Conservation (phyloP, 2,797 vertebrate species). For the Ctenopoma multispine region DNA sequence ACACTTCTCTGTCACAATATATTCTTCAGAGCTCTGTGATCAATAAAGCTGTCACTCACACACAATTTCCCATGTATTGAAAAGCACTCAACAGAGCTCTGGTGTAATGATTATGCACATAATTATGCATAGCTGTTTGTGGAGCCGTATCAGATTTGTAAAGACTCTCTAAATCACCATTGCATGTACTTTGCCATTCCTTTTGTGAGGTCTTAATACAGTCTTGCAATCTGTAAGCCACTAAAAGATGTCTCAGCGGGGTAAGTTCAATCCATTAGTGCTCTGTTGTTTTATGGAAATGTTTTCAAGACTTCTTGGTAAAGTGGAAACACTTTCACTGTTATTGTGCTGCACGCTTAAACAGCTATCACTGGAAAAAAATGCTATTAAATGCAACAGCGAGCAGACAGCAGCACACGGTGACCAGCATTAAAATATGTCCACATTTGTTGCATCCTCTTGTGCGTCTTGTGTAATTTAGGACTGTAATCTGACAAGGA, state of each 20-base stretch:
- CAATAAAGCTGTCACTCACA: slow-evolving; percentile 68
- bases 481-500: slow-evolving; percentile 27
- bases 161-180: slow-evolving; percentile 50
- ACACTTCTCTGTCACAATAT: not conserved
- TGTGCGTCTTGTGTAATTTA: slow-evolving; percentile 33
- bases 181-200: slow-evolving; percentile 52
- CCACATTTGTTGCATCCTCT: slow-evolving; percentile 16
- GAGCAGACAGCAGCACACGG: slow-evolving; percentile 18
- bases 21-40: slow-evolving; percentile 32
- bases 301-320: slow-evolving; percentile 54
- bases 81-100: slow-evolving; percentile 73
- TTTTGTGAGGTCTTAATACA: slow-evolving; percentile 53
- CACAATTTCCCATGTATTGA: slow-evolving; percentile 65
- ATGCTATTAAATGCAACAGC: slow-evolving; percentile 47
- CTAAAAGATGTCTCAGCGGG: slow-evolving; percentile 62
- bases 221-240: slow-evolving; percentile 37
- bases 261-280: slow-evolving; percentile 73
- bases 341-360: slow-evolving; percentile 54
- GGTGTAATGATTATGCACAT: slow-evolving; percentile 62
- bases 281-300: slow-evolving; percentile 69
- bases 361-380: slow-evolving; percentile 41
- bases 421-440: slow-evolving; percentile 19
- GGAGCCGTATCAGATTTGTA: slow-evolving; percentile 30
- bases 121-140: slow-evolving; percentile 59
- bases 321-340: slow-evolving; percentile 67